A percentile compares a stretch with the other conserved stretches of the same genome.
phyloP scores from a whole-genome alignment of 2,113 vertebrate species.

The Tachysurus vachellii region DNA sequence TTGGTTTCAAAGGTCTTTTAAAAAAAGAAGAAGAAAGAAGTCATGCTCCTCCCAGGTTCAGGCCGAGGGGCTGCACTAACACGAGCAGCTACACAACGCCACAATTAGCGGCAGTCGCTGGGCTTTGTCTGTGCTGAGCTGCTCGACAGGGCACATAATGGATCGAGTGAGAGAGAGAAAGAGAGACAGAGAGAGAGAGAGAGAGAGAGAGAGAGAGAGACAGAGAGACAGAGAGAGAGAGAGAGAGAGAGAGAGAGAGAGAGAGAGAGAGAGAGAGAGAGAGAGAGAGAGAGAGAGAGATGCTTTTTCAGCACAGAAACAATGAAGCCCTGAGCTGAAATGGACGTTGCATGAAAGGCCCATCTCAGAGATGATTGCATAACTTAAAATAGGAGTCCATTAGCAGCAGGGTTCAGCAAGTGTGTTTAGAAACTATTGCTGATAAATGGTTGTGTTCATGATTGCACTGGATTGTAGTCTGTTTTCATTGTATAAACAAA shows the following conservation, averaged over 20 bases:
- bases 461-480: neutral
- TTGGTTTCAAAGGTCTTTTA: constrained; percentile 22
- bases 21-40: constrained; percentile 33
- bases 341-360: constrained; percentile 49
- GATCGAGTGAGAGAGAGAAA: too few relatives aligned
- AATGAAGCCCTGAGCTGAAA: constrained; percentile 46
- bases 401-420: constrained; percentile 35
- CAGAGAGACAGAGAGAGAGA: too few relatives aligned
- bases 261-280: constrained; percentile 42
- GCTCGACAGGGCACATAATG: constrained; percentile 56
- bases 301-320: constrained; percentile 55
- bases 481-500: constrained; percentile 12
- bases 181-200: too few relatives aligned
- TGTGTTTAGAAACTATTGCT: constrained; percentile 41
- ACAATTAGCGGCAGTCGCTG: constrained; percentile 57
- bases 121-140: constrained; percentile 56
- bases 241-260: too few relatives aligned
- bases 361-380: constrained; percentile 54
- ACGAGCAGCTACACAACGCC: constrained; percentile 57
- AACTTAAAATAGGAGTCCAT: constrained; percentile 52
- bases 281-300: constrained; percentile 46
- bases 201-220: too few relatives aligned
- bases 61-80: constrained; percentile 49
- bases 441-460: constrained; percentile 40
- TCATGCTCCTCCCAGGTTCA: constrained; percentile 46